phyloP scores from a whole-genome alignment of 2,113 vertebrate genomes.

The Entomyzon cyanotis region DNA sequence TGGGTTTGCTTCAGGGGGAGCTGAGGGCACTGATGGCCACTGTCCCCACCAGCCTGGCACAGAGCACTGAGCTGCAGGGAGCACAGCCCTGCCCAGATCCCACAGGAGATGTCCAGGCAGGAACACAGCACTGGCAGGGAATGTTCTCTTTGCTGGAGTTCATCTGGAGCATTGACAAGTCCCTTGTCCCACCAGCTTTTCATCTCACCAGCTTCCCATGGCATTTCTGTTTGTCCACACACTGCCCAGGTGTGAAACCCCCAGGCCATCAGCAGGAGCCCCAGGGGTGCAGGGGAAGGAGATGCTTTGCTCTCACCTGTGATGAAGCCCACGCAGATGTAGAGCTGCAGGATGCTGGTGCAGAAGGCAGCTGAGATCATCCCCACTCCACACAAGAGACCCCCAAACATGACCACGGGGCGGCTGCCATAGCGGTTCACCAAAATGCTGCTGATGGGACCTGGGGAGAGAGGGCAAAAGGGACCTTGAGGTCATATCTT shows the following conservation, averaged over 20 bases:
- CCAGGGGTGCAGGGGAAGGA: accelerated
- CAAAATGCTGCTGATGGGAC: constrained; percentile 79
- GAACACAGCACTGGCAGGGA: accelerated
- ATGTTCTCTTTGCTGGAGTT: not conserved
- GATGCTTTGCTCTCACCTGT: constrained; percentile 72
- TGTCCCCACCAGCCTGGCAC: not conserved
- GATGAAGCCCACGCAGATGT: constrained; percentile 79
- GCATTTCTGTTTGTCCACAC: accelerated
- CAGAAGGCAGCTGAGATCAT: constrained; percentile 81
- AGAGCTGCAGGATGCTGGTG: constrained; percentile 80
- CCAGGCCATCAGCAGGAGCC: not conserved
- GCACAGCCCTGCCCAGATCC: not conserved
- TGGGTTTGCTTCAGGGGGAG: not conserved
- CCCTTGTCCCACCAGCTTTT: not conserved
- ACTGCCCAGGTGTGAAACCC: accelerated
- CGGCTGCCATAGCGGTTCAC: constrained; percentile 82
- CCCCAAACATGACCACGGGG: constrained; percentile 80
- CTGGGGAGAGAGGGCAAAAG: constrained; percentile 43
- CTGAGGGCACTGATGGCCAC: not conserved
- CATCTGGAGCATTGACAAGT: not conserved
- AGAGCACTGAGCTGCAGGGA: not conserved
- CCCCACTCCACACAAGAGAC: constrained; percentile 75
- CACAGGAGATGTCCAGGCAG: accelerated
- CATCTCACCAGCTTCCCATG: accelerated
- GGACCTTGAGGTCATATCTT: not conserved